phyloP scores from a whole-genome alignment of 2,113 vertebrate genomes.

The Ceuthmochares aereus region DNA sequence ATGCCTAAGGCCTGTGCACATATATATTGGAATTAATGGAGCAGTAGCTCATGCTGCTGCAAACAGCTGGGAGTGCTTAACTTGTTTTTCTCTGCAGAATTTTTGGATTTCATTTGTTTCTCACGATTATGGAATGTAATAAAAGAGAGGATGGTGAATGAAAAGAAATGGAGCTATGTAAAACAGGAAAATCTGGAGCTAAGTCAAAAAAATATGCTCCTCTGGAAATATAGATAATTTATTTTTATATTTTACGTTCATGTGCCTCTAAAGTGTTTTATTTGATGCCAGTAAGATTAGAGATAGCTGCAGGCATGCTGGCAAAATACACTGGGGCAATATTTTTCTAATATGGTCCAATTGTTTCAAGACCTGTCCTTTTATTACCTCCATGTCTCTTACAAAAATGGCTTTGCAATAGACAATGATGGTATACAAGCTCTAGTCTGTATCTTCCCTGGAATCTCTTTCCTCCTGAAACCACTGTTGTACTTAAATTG shows the following conservation, averaged over 20 bases:
- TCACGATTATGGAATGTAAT: not conserved
- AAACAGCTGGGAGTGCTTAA: conserved; percentile 45
- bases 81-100: conserved; percentile 30
- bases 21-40: conserved; percentile 53
- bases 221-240: not conserved
- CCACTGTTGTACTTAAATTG: not conserved
- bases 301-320: not conserved
- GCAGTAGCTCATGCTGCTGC: conserved; percentile 16
- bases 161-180: not conserved
- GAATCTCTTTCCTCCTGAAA: not conserved
- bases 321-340: not conserved
- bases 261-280: not conserved
- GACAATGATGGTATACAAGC: not conserved
- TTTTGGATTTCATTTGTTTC: conserved; percentile 6
- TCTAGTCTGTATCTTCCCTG: not conserved
- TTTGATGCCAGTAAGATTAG: not conserved
- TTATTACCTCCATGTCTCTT: not conserved
- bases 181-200: not conserved
- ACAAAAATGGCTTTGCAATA: not conserved
- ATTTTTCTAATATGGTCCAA: not conserved
- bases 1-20: conserved; percentile 24
- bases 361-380: not conserved
- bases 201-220: not conserved
- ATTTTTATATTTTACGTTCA: not conserved
- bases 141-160: not conserved